Percentiles rank a stretch among this genome's conserved stretches.
phyloP scores from a whole-genome alignment of 92 coral and sea anemone species.

The Palythoa heliodiscus region DNA sequence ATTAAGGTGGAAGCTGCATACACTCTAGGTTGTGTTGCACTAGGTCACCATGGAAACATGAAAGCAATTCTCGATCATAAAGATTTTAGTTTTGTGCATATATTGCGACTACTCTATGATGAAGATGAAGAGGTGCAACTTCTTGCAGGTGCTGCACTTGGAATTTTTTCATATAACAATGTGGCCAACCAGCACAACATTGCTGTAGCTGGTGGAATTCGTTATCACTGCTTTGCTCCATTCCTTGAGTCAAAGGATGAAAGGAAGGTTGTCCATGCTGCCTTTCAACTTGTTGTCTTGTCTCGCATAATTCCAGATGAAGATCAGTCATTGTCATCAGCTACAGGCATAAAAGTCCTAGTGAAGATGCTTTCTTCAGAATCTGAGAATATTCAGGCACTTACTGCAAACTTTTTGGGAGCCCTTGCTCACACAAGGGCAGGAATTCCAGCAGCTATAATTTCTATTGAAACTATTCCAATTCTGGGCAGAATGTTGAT shows the following conservation, averaged over 20 bases:
- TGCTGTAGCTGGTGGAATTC: constrained; percentile 82
- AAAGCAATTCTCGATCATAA: constrained; percentile 72
- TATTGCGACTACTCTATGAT: constrained; percentile 74
- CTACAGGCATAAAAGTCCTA: constrained; percentile 82
- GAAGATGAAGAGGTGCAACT: constrained; percentile 79
- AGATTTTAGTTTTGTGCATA: constrained; percentile 81
- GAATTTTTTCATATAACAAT: constrained; percentile 91
- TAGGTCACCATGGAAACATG: constrained; percentile 87
- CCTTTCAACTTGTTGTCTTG: constrained; percentile 88
- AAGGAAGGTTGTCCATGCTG: constrained; percentile 72
- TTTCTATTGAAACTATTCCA: constrained; percentile 87
- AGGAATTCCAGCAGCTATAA: constrained; percentile 94
- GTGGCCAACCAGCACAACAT: constrained; percentile 86
- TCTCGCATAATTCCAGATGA: constrained; percentile 95
- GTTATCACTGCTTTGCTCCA: constrained; percentile 74
- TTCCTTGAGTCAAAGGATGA: constrained; percentile 80
- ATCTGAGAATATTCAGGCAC: constrained; percentile 79
- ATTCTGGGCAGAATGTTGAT: constrained; percentile 72
- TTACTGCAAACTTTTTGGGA: constrained; percentile 90
- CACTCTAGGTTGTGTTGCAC: constrained; percentile 88
- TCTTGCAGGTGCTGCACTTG: constrained; percentile 87
- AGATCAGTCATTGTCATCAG: constrained; percentile 90
- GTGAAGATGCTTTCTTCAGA: constrained; percentile 73
- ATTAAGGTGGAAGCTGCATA: constrained; percentile 93
- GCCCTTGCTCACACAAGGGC: constrained; percentile 97